Percentiles rank a stretch among this genome's conserved stretches.
Evolutionary conservation across 2,888 invertebrate genomes (phyloP).

Genomic region (Drosophila stalkeri): DNA sequence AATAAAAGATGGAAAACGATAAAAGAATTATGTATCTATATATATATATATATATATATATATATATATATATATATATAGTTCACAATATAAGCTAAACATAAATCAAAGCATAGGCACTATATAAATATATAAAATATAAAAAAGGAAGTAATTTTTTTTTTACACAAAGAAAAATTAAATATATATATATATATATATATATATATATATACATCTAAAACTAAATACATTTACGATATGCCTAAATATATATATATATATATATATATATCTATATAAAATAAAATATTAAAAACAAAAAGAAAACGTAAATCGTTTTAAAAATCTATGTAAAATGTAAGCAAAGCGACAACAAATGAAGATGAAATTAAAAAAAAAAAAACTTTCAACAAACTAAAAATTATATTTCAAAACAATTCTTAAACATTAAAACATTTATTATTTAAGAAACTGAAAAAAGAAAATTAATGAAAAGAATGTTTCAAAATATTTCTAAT

Average conservation of each 20-base stretch:
- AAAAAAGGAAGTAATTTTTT: neutral
- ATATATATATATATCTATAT: constrained; percentile 11
- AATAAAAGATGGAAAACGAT: neutral
- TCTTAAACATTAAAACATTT: constrained; percentile 9
- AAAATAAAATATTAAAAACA: neutral
- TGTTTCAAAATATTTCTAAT: constrained; percentile 1
- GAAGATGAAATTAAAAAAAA: constrained; percentile 13
- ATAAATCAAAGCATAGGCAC: constrained; percentile 40
- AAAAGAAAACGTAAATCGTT: constrained; percentile 41
- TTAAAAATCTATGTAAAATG: constrained; percentile 39
- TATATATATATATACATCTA: constrained; percentile 10
- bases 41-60: neutral
- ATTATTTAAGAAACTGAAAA: neutral
- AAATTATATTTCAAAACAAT: constrained; percentile 41
- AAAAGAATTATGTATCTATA: too few relatives aligned
- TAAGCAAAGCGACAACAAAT: constrained; percentile 34
- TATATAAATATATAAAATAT: constrained; percentile 6
- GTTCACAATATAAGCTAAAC: constrained; percentile 7
- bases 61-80: neutral
- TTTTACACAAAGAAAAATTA: constrained; percentile 5
- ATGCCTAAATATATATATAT: constrained; percentile 19
- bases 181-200: constrained; percentile 20
- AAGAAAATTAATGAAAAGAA: neutral
- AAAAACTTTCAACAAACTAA: constrained; percentile 9
- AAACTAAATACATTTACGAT: constrained; percentile 12